Evolutionary conservation across 1,140 invertebrate species (phyloP).

Genomic region (Rhizoglyphus robini): DNA sequence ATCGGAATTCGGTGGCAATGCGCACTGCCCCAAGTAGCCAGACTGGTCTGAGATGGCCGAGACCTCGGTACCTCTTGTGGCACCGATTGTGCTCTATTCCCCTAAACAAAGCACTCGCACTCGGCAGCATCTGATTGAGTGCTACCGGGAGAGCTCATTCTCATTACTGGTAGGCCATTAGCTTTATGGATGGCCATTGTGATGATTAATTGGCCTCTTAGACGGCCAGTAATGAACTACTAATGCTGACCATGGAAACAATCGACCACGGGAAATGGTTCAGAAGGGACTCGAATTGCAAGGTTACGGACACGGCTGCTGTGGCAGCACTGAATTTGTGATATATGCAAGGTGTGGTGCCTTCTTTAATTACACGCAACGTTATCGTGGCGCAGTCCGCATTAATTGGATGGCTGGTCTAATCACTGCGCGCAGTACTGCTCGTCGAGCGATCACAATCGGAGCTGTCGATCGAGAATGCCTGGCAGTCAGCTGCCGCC

Average conservation of each 20-base stretch:
- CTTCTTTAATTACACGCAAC: constrained; percentile 13
- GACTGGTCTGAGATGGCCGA: too few relatives aligned
- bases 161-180: constrained; percentile 4
- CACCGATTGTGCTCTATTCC: too few relatives aligned
- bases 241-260: constrained; percentile 7
- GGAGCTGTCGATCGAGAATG: constrained; percentile 5
- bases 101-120: too few relatives aligned
- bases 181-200: constrained; percentile 5
- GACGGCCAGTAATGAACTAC: constrained; percentile 2
- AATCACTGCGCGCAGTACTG: constrained; percentile 8
- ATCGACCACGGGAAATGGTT: neutral
- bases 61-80: too few relatives aligned
- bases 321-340: constrained; percentile 4
- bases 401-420: constrained; percentile 12
- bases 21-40: neutral
- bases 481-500: neutral
- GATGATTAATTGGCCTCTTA: constrained; percentile 14
- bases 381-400: neutral
- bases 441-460: constrained; percentile 5
- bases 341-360: constrained; percentile 15
- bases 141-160: neutral
- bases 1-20: neutral
- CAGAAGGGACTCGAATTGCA: neutral
- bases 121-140: neutral
- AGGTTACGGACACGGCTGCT: neutral